These are phyloP conservation scores for Vanessa tameamea DNA, from an alignment of 1,140 invertebrate genomes.

Conservation along the genomic window DNA sequence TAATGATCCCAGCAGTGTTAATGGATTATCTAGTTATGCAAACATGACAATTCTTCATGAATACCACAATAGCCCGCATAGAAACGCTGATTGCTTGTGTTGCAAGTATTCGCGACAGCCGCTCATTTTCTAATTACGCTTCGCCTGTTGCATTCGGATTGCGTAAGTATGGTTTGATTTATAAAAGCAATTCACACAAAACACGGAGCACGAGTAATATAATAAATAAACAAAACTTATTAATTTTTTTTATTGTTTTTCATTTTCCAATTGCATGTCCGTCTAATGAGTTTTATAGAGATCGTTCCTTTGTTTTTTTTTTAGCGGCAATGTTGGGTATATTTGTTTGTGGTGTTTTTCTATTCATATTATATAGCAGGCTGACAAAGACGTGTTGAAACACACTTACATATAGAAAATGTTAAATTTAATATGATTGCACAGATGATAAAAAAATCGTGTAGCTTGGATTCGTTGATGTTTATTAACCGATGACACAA, in stretches of 20 bases:
- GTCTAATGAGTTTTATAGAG: no score
- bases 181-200: conserved; percentile 19
- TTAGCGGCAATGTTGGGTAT: no score
- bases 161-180: conserved; percentile 32
- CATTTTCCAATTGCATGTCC: background rate
- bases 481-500: no score
- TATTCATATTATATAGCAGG: no score
- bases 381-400: no score
- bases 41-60: conserved; percentile 36
- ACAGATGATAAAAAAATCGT: no score
- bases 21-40: conserved; percentile 45
- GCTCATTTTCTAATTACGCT: conserved; percentile 48
- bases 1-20: conserved; percentile 22
- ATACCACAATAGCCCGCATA: conserved; percentile 71
- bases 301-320: no score
- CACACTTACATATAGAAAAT: no score
- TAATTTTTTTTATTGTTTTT: background rate
- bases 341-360: no score
- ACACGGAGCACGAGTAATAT: background rate
- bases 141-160: conserved; percentile 41
- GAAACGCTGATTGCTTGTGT: conserved; percentile 49
- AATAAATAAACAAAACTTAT: background rate
- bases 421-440: no score
- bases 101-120: conserved; percentile 42
- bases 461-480: no score